Base-by-base conservation (phyloP, 2,888 invertebrate species). In the Noctua fimbriata region DNA sequence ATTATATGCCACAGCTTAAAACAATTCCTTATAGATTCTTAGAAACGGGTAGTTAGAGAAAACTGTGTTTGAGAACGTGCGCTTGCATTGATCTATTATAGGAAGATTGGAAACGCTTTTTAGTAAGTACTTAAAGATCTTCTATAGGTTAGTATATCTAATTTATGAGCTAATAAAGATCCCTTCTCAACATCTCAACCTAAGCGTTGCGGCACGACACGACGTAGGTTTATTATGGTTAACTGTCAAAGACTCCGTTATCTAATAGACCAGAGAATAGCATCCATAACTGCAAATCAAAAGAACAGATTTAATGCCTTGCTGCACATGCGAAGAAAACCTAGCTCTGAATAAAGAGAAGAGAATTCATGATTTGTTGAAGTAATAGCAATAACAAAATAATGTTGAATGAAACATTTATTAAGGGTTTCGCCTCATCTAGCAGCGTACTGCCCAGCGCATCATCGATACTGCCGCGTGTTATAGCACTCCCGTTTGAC, bases 1-100 rank as follows among this genome's bases (percentile, higher is more conserved):
- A 78, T 58, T n/a, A 58, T 52, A 74, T 82, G 67, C 73, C 76
- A 80, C 63, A 32, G 47, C 49, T 69, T 52, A n/a, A 69, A 75
- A 71, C 66, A 76, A 76, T 76, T 65, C 36, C 41, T 74, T 28
- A 49, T 32, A 44, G 47, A 49, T 82, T 76, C 66, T 32, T 24
- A 58, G 47, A 69, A 69, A 21, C 10, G 58, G 65, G 67, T 72
- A 72, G 69, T 47, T 69, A 24, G 21, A 52, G 41, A 74, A 81
- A 67, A 71, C 28, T 36, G 28, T 63, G 52, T 69, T 10, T 58
- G 10, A 32, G 28, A 69, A 73, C 63, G 63, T 78, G 74, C 9
- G 24, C 72, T 78, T 67, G 63, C 70, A 76, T 85, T 58, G 44
- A 52, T 44, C 28, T 78, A n/a, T 21, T 12, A 63, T 32, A 36